Base-by-base conservation (phyloP, 2,797 vertebrate species). In the Melanotaenia nigrans region DNA sequence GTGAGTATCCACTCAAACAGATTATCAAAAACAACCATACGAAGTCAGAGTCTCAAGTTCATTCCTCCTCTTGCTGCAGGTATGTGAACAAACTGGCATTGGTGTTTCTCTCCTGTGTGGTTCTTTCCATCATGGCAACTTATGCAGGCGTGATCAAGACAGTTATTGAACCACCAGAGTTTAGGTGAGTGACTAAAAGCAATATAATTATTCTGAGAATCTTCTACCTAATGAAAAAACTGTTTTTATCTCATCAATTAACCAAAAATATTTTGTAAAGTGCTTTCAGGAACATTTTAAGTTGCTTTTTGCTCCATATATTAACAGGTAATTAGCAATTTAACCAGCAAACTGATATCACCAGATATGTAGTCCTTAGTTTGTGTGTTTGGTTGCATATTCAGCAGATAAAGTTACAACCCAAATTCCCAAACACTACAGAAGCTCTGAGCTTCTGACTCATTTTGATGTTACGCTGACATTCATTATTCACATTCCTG, bases 1-100 rank as follows among this genome's bases (percentile, higher is more conserved):
- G 90, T 93, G 84, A 85, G 90, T 90, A 28, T 16, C 5, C 9
- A 11, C 16, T 22, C 3, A 49, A 2, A 47, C 18, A 28, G 1
- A 42, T 24, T 40, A 20, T 25, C 35, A 42, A 20, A 38, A 12
- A 16, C 16, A 32, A 24, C 18, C 25, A 62, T 30, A 32, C 1
- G 0, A 10, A 7, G 57, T 56, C 20, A 63, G n/a, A 10, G 0
- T 25, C 40, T 72, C n/a, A 60, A 1, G n/a, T 5, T 2, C 20
- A 7, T 9, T 63, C 10, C 3, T 3, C 3, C 56, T 9, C 32
- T 67, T 1, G 80, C 30, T 73, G 49, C 74, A 93, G 92, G 75
- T 99, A 99, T 16, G 97, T 99, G 69, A 99, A 99, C 92, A 99
- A 99, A 87, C 92, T 99, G 88, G 94, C 97, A 0, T 89, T 99